Evolutionary conservation across 2,113 vertebrate genomes (phyloP).

Genomic region (Pleuronectes platessa): DNA sequence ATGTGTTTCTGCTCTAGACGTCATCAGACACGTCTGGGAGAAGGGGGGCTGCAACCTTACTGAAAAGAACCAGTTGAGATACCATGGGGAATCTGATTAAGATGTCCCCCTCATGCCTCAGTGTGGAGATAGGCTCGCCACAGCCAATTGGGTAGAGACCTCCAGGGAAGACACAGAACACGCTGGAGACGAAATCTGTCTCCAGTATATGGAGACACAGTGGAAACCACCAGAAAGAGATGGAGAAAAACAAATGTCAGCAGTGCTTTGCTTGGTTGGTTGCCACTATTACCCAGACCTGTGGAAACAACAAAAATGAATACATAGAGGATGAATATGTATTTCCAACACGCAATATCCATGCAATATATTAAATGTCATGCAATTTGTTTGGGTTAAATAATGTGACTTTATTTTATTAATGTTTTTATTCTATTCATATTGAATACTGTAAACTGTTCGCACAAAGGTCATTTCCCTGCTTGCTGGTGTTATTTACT

Average conservation of each 20-base stretch:
- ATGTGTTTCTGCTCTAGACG: not conserved
- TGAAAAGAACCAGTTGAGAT: not conserved
- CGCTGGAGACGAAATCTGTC: not conserved
- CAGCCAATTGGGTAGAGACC: not conserved
- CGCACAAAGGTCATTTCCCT: slow-evolving; percentile 20
- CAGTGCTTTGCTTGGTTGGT: not conserved
- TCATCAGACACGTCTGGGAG: not conserved
- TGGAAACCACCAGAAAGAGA: not conserved
- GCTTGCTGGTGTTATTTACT: slow-evolving; percentile 32
- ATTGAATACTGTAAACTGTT: slow-evolving; percentile 8
- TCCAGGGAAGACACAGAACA: not conserved
- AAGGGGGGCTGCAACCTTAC: not conserved
- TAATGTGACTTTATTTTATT: not conserved
- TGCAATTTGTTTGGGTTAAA: not conserved
- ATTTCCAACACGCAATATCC: not conserved
- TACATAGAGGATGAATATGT: not conserved
- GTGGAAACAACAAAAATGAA: not conserved
- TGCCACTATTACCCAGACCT: not conserved
- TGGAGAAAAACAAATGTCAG: not conserved
- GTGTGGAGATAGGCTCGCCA: not conserved
- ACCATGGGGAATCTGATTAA: not conserved
- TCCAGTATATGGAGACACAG: not conserved
- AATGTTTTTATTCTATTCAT: not conserved
- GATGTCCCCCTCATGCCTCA: not conserved
- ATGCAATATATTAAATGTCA: not conserved